Percentiles rank a stretch among this genome's conserved stretches.
These are phyloP conservation scores for Campylomormyrus tamandua DNA, from an alignment of 2,113 vertebrate genomes.

Conservation along the genomic window DNA sequence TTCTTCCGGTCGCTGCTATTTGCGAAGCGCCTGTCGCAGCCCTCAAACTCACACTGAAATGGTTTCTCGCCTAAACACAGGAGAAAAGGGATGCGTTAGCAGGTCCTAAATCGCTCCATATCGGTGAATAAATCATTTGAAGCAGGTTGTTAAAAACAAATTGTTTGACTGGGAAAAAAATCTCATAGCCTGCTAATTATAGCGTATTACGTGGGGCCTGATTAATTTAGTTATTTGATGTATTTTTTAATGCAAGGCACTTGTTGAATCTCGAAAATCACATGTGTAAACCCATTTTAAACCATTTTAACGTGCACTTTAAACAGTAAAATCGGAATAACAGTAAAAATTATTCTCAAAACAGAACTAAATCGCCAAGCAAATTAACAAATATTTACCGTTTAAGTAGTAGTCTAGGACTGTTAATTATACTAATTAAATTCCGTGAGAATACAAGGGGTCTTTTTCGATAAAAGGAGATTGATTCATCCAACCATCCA, in stretches of 20 bases:
- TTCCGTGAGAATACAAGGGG: neutral
- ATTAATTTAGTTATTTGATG: neutral
- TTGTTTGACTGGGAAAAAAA: neutral
- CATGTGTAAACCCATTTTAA: neutral
- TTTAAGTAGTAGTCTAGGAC: neutral
- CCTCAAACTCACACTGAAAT: conserved; percentile 78
- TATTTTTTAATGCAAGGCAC: neutral
- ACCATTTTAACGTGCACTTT: neutral
- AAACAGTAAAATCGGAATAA: neutral
- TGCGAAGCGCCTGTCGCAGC: conserved; percentile 76
- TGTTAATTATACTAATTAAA: neutral
- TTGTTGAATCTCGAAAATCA: neutral
- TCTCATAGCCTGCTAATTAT: neutral
- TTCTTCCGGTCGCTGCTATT: conserved; percentile 81
- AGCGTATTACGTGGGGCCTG: neutral
- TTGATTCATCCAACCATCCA: neutral
- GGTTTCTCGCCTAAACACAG: conserved; percentile 73
- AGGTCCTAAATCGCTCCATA: neutral
- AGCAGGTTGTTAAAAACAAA: neutral
- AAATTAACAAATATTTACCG: neutral
- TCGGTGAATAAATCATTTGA: neutral
- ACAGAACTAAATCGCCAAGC: neutral
- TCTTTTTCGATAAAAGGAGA: neutral
- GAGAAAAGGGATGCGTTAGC: neutral
- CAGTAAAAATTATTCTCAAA: neutral